Base-by-base conservation (phyloP, 2,797 vertebrate genomes). In the Glyptemys insculpta region DNA sequence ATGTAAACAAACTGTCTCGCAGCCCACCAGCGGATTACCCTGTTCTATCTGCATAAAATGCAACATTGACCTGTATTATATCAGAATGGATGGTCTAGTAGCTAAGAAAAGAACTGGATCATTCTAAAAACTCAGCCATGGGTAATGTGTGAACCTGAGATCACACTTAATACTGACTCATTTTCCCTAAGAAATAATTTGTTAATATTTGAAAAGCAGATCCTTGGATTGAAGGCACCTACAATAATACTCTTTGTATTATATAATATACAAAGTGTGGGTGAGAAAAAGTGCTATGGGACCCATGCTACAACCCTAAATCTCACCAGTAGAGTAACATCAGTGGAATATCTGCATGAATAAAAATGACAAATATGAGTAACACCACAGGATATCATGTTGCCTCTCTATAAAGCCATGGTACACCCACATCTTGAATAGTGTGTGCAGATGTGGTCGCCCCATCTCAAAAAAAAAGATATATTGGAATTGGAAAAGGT, bases 161-260 rank as follows among this genome's bases (percentile, higher is more conserved):
- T 90, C 83, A 94, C 25, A 47, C 95, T 89, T 79, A 97, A 96
- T 90, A 97, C 72, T 91, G 90, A 53, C 79, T 96, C 52, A 79
- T 65, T 96, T 97, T 96, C 94, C 91, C 88, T 79, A 53, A 85
- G 95, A 91, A 88, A 96, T 83, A 89, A 91, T 44, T 95, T 86
- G 95, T 97, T 97, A 96, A 62, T 95, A 93, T 97, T 95, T 95
- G 96, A 97, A 97, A 96, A 94, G 86, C 56, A 96, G 87, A 94
- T 94, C 79, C 41, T 86, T 85, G 96, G 94, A 94, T 95, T 57
- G 93, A 95, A 96, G 68, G 52, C 0, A 1, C 80, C 81, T 90
- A 91, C n/a, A n/a, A 37, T 37, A 41, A n/a, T 19, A 37, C 34
- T n/a, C 11, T 19, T 37, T 23, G 12, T 76, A 76, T 27, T 76